Evolutionary conservation across 2,888 invertebrate species (phyloP), one percentile per base, ranked within the genome.

Genomic region (Sphinx pinastri): DNA sequence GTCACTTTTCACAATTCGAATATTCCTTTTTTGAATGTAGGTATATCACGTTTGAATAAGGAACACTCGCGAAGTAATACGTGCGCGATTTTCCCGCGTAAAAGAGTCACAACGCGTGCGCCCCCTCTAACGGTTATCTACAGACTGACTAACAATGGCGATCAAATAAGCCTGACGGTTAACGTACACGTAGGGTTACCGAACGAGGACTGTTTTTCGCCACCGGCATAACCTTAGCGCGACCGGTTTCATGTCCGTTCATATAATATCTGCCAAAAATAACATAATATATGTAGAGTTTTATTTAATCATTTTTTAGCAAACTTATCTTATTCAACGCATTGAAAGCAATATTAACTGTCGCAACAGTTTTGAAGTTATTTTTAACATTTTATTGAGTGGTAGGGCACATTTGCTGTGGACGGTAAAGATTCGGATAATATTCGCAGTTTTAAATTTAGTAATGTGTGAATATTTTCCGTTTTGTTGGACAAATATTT

Each of bases 31-130:
- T 31, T 52, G 12, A 52, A 67, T 31, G n/a, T 25, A 25, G 25
- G 25, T 63, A 60, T 25, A 66, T 8, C 66, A 66, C 59, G 31
- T 69, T 51, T 70, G 67, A 75, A 74, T 74, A 71, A 68, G 67
- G 58, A 70, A 74, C 72, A 79, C 79, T 77, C 74, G 75, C 74
- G 77, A 73, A 72, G 76, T 72, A 75, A 74, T 70, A 73, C 81
- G 78, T 71, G 67, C 76, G 71, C 75, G 77, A 78, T 79, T 88
- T 90, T 90, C 86, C 88, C 90, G 90, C 90, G 88, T 60, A 82
- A 80, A 86, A 84, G 54, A n/a, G 76, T 60, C 73, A 74, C 79
- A 77, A 81, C 79, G 76, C 85, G 89, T 85, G 82, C 81, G 78
- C 77, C 81, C 86, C 81, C 78, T 71, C 69, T 77, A 73, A 71